Percentiles rank a stretch among this genome's conserved stretches.
Evolutionary conservation across 2,113 vertebrate species (phyloP).

Genomic region (Struthio camelus): DNA sequence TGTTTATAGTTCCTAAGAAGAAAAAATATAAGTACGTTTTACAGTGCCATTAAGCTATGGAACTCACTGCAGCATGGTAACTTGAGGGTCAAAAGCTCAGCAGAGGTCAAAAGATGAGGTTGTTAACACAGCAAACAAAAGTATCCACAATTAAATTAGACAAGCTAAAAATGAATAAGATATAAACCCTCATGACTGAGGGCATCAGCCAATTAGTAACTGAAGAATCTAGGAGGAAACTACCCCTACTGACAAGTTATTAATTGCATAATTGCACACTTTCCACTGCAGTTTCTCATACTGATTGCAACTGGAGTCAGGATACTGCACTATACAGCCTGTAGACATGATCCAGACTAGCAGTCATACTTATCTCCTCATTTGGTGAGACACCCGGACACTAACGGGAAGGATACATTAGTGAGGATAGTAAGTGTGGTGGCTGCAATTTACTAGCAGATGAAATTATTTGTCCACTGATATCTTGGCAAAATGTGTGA

Average conservation of each 20-base stretch:
- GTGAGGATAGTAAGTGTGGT: neutral
- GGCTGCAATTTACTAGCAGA: neutral
- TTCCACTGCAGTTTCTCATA: neutral
- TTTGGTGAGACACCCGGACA: neutral
- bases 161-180: neutral
- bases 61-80: neutral
- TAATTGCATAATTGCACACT: neutral
- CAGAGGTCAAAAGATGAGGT: neutral
- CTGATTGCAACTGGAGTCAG: neutral
- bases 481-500: neutral
- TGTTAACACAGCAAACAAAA: neutral
- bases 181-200: neutral
- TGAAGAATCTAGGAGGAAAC: neutral
- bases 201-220: neutral
- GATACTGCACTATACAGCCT: neutral
- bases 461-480: neutral
- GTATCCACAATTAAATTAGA: neutral
- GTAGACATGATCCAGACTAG: neutral
- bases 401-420: neutral
- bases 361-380: neutral
- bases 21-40: neutral
- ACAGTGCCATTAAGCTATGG: neutral
- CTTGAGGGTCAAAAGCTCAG: neutral
- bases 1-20: neutral
- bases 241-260: neutral